A percentile compares a stretch with the other conserved stretches of the same genome.
phyloP scores from a whole-genome alignment of 2,113 vertebrate genomes.

The Hoplias malabaricus region DNA sequence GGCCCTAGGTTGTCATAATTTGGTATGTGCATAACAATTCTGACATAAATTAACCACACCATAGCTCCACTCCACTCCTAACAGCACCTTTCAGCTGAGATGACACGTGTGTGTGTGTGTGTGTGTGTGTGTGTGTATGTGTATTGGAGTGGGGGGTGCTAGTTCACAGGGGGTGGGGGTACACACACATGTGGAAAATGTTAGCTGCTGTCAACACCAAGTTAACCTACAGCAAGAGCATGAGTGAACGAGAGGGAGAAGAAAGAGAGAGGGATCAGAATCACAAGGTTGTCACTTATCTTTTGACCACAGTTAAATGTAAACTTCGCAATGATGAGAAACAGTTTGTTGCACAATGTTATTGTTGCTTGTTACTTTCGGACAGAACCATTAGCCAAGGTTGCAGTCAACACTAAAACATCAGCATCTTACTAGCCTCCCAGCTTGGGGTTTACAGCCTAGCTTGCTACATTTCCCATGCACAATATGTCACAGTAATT shows the following conservation, averaged over 20 bases:
- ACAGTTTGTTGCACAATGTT: background rate
- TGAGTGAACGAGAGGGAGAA: background rate
- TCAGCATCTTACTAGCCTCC: no score
- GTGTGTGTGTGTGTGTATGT: constrained; percentile 28
- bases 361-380: background rate
- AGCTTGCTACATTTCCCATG: no score
- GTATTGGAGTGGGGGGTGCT: constrained; percentile 15
- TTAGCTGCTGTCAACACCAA: constrained; percentile 46
- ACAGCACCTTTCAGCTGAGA: constrained; percentile 46
- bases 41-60: constrained; percentile 43
- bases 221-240: constrained; percentile 34
- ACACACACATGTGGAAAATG: constrained; percentile 44
- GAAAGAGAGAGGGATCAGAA: background rate
- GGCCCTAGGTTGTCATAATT: constrained; percentile 35
- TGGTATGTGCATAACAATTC: constrained; percentile 15
- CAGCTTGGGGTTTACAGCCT: no score
- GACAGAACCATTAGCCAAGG: no score
- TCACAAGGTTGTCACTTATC: background rate
- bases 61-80: constrained; percentile 38
- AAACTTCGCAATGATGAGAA: background rate
- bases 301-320: background rate
- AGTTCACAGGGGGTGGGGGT: constrained; percentile 3
- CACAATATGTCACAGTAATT: no score
- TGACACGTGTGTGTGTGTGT: constrained; percentile 37
- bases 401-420: no score